Evolutionary conservation across 2,113 vertebrate species (phyloP), one percentile per base, ranked within the genome.

Genomic region (Ceyx melanurus): DNA sequence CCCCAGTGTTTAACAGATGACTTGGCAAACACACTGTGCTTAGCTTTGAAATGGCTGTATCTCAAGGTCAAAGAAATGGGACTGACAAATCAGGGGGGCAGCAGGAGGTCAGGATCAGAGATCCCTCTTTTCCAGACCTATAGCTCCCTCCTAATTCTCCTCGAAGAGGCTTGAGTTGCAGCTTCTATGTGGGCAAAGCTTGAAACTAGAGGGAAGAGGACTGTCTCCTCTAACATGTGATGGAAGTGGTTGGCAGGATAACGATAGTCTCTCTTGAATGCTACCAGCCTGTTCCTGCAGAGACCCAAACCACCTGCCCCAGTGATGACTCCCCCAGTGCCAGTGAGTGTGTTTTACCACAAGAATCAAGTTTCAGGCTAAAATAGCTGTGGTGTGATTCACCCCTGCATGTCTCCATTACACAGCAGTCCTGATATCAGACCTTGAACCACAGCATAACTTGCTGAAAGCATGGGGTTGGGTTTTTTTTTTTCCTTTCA

Each of bases 11-110:
- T 92, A 89, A 86, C 70, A 84, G 86, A 18, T 0, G 6, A 35
- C 73, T 66, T 89, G 89, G 86, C 88, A 68, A 42, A 82, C 40
- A 77, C 31, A 58, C n/a, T 13, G 35, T 57, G 83, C 35, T 86
- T 21, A 43, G 45, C 58, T 80, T 62, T 46, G 74, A 5, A 56
- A 56, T 68, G 61, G 43, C 33, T 3, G 0, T 28, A 61, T 15
- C 86, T 88, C 2, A 5, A 51, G 58, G 53, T 71, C 46, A 18
- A 10, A 65, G 23, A 13, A 48, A 35, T 5, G 60, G 75, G 67
- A n/a, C 11, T 50, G 61, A 74, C 72, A 68, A 71, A 64, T 13
- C 40, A 22, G 33, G 45, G 25, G 11, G 31, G 18, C 43, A 74
- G 51, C 20, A 75, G 35, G 62, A 80, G 21, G 51, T 3, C 40